Conservation (phyloP, 2,888 invertebrate species). For the Meliscaeva auricollis region DNA sequence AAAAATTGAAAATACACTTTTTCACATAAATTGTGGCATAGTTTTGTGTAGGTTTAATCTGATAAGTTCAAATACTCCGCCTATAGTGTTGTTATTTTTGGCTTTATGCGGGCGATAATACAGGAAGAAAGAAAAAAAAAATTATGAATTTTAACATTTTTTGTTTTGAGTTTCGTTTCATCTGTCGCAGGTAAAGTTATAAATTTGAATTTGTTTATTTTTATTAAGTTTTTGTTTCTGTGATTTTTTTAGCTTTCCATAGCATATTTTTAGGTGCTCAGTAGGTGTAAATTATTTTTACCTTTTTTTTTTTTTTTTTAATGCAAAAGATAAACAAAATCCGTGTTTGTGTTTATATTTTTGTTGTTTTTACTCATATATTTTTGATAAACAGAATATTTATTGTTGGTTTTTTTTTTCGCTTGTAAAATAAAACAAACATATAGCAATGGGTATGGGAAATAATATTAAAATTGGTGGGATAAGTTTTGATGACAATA, state of each 20-base stretch:
- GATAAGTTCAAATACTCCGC: neutral
- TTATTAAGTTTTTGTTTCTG: neutral
- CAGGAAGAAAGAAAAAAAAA: neutral
- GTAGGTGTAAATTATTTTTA: neutral
- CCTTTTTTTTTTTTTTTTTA: too few relatives aligned
- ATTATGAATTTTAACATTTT: conserved; percentile 10
- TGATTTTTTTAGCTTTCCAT: neutral
- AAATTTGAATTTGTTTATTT: conserved; percentile 4
- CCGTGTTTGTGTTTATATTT: neutral
- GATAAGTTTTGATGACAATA: too few relatives aligned
- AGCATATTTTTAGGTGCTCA: neutral
- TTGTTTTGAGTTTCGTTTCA: neutral
- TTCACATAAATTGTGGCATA: neutral
- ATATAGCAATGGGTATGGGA: too few relatives aligned
- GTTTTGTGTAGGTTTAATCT: conserved; percentile 18
- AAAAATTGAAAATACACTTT: conserved; percentile 11
- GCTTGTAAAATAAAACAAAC: too few relatives aligned
- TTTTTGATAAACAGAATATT: neutral
- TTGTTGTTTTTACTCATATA: neutral
- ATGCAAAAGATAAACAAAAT: conserved; percentile 39
- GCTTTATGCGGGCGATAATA: neutral
- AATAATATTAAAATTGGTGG: too few relatives aligned
- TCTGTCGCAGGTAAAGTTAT: neutral
- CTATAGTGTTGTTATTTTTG: neutral
- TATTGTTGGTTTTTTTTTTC: neutral